Evolutionary conservation across 2,113 vertebrate genomes (phyloP).

Genomic region (Cyanoramphus novaezelandiae): DNA sequence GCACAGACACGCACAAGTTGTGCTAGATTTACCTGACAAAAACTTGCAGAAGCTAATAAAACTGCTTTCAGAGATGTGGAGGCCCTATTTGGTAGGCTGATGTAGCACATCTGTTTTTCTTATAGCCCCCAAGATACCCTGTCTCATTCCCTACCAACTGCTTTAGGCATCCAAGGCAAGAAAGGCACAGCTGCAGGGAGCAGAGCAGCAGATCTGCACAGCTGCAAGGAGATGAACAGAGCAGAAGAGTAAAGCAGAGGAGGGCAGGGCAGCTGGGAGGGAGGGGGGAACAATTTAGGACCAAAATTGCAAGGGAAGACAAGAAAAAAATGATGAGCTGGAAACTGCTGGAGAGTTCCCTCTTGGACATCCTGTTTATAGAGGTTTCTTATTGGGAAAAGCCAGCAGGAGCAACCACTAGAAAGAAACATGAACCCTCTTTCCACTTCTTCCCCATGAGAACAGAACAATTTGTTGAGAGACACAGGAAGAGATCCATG

Average conservation of each 20-base stretch:
- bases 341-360: conserved; percentile 28
- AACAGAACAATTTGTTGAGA: neutral
- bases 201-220: conserved; percentile 33
- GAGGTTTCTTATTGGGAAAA: conserved; percentile 12
- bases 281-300: neutral
- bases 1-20: neutral
- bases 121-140: conserved; percentile 34
- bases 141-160: conserved; percentile 35
- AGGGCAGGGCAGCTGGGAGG: neutral
- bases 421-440: conserved; percentile 10
- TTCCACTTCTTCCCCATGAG: conserved; percentile 2
- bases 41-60: conserved; percentile 14
- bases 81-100: conserved; percentile 23
- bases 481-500: neutral
- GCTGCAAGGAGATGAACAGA: conserved; percentile 19
- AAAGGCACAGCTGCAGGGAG: conserved; percentile 38
- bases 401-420: neutral
- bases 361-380: conserved; percentile 49
- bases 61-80: neutral
- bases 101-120: conserved; percentile 34
- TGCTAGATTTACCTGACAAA: conserved; percentile 25
- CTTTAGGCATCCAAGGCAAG: conserved; percentile 35
- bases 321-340: neutral
- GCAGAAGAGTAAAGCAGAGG: neutral
- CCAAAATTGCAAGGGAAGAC: neutral